Base-by-base conservation (phyloP, 2,113 vertebrate species). In the Baryphthengus martii region DNA sequence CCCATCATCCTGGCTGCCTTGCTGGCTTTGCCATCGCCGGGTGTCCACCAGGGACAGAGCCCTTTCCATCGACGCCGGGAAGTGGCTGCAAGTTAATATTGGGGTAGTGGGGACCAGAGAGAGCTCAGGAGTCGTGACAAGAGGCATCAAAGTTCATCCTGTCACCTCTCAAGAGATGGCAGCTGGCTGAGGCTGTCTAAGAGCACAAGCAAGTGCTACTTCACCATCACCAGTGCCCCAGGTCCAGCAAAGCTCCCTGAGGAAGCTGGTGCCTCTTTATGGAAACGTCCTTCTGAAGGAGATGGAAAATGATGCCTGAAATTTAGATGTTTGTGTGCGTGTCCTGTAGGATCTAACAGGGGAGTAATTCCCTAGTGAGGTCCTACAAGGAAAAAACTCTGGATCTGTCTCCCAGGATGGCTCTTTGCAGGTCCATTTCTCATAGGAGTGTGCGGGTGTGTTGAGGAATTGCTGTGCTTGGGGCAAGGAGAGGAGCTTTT, bases 371-470 rank as follows among this genome's bases (percentile, higher is more conserved):
- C 29, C 14, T 66, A 39, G 17, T 31, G 1, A 5, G 19, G 42
- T 23, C 26, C 62, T 12, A 0, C 1, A 12, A 29, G 62, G 45
- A n/a, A 55, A 75, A 83, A 37, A 3, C 2, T 9, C 40, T 56
- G 33, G 33, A 11, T n/a, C 25, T 47, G 56, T n/a, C 16, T 25
- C 50, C 29, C 25, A 11, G 5, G 39, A 11, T 5, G 17, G 35
- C 50, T 78, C 59, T 70, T 31, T 14, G 29, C 31, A 39, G 65
- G 20, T 31, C 70, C 58, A 39, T 23, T 50, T 8, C 59, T 70
- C 2, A 0, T 0, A 31, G 49, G 40, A 50, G 17, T 3, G 18
- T 24, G 18, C 0, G 3, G 35, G 25, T 12, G 40, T 9, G 23
- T 5, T 58, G 50, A 40, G 63, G 28, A 85, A 39, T 31, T 2